These are phyloP conservation scores for Pachyseris speciosa DNA, from an alignment of 64 coral and sea anemone genomes.

Conservation along the genomic window DNA sequence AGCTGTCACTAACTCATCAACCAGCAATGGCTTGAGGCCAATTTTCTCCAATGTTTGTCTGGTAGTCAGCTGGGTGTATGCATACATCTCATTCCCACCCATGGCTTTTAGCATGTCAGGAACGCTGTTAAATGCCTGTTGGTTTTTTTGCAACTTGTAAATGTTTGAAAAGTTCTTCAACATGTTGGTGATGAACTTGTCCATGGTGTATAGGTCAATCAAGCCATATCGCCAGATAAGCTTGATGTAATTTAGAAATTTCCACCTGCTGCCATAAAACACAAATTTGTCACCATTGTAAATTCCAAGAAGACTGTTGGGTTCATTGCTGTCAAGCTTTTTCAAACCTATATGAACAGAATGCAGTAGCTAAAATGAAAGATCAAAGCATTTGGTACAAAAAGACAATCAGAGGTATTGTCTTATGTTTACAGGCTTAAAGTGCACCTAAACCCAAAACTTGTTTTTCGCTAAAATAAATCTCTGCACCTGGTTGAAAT, in stretches of 20 bases:
- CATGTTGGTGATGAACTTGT: conserved; percentile 74
- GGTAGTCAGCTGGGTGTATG: conserved; percentile 63
- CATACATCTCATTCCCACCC: conserved; percentile 80
- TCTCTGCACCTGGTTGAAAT: too few species aligned
- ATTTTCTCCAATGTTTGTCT: conserved; percentile 66
- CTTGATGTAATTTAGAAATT: conserved; percentile 84
- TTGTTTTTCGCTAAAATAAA: too few species aligned
- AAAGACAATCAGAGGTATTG: too few species aligned
- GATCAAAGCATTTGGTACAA: neutral
- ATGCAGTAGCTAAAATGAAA: neutral
- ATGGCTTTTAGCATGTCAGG: conserved; percentile 87
- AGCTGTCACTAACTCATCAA: conserved; percentile 89
- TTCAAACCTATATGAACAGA: conserved; percentile 56
- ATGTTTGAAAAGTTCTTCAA: conserved; percentile 84
- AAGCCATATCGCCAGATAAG: conserved; percentile 92
- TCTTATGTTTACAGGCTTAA: too few species aligned
- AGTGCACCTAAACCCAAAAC: too few species aligned
- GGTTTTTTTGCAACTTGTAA: conserved; percentile 78
- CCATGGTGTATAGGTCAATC: conserved; percentile 83
- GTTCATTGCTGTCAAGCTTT: conserved; percentile 74
- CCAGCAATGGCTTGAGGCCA: conserved; percentile 74
- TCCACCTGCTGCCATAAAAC: conserved; percentile 87
- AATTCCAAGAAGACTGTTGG: conserved; percentile 63
- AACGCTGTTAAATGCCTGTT: conserved; percentile 66
- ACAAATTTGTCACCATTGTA: conserved; percentile 84